Evolutionary conservation across 1,140 invertebrate species (phyloP).

Genomic region (Neotoxoptera formosana): DNA sequence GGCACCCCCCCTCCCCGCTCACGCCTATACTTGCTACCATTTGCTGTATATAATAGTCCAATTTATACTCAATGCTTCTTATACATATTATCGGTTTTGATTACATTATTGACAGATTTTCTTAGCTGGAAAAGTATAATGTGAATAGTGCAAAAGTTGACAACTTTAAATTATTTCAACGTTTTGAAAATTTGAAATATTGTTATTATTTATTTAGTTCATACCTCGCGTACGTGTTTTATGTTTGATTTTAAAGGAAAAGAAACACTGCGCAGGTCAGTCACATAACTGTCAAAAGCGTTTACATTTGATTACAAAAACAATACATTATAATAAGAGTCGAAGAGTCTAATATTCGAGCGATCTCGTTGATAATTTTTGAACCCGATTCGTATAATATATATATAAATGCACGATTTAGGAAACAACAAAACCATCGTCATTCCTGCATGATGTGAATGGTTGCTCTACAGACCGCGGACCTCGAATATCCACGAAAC

Average conservation of each 20-base stretch:
- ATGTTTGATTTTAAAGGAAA: not conserved
- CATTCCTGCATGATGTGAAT: not conserved
- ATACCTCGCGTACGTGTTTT: not conserved
- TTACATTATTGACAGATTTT: not conserved
- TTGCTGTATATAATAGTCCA: too few relatives aligned
- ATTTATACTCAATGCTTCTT: too few relatives aligned
- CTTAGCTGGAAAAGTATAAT: not conserved
- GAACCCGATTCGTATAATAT: not conserved
- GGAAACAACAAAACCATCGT: not conserved
- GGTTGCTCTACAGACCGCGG: not conserved
- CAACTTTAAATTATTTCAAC: not conserved
- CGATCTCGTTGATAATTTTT: not conserved
- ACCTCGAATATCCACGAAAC: conserved; percentile 11
- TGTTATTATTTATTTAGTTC: not conserved
- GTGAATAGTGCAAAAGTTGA: not conserved
- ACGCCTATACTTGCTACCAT: too few relatives aligned
- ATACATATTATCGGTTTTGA: not conserved
- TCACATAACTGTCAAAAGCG: not conserved
- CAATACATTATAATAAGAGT: not conserved
- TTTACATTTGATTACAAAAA: not conserved
- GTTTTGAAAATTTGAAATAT: not conserved
- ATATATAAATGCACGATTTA: not conserved
- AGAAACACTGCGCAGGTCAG: not conserved
- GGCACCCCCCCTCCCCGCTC: too few relatives aligned
- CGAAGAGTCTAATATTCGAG: not conserved